These are phyloP conservation scores for Strigamia maritima DNA, from an alignment of 2,888 invertebrate species.

Conservation along the genomic window DNA sequence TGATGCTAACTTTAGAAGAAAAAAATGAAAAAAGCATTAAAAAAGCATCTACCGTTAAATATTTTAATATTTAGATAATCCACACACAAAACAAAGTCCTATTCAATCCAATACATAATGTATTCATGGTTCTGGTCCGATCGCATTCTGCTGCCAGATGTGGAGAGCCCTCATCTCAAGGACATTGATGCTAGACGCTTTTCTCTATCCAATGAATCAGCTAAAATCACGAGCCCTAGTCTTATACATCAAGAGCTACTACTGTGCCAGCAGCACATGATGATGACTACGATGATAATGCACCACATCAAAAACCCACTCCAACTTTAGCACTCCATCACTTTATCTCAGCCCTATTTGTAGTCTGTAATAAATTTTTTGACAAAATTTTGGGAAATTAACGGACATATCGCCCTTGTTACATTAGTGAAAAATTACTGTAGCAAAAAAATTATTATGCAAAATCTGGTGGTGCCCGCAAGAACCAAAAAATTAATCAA, in stretches of 20 bases:
- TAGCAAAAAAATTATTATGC: too few relatives aligned
- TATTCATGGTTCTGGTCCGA: conserved; percentile 24
- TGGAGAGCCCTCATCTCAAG: neutral
- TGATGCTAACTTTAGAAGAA: too few relatives aligned
- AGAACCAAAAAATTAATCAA: neutral
- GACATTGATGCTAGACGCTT: conserved; percentile 13
- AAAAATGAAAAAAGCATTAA: neutral
- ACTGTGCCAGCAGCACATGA: conserved; percentile 20
- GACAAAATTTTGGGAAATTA: neutral
- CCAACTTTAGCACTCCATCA: neutral
- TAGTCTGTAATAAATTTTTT: neutral
- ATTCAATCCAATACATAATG: neutral
- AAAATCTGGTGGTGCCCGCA: neutral
- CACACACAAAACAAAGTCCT: neutral
- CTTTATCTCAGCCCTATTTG: neutral
- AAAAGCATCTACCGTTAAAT: neutral
- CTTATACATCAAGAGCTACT: conserved; percentile 22
- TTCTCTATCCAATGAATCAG: conserved; percentile 23
- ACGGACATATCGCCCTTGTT: neutral
- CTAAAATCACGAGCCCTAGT: conserved; percentile 29
- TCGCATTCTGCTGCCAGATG: conserved; percentile 29
- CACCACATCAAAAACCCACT: conserved; percentile 10
- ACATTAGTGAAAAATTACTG: neutral
- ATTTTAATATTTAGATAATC: neutral
- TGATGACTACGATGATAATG: conserved; percentile 10